Conservation (phyloP, 2,888 invertebrate species). For the Drosophila lacicola region DNA sequence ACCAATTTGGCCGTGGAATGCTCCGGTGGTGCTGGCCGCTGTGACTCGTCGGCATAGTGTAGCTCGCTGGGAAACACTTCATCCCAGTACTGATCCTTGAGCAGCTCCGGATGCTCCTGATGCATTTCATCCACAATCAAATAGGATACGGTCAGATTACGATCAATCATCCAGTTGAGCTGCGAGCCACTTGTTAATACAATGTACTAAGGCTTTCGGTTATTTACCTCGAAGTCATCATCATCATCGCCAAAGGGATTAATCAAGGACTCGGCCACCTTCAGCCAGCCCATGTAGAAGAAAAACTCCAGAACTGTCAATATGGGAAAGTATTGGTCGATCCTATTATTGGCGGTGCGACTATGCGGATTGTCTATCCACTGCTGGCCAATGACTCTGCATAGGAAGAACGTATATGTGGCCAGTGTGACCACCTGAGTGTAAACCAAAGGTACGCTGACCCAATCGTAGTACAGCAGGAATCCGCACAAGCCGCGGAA, state of each 20-base stretch:
- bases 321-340: slow-evolving; percentile 94
- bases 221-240: slow-evolving; percentile 92
- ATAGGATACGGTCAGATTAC: slow-evolving; percentile 92
- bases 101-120: slow-evolving; percentile 94
- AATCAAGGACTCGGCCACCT: slow-evolving; percentile 94
- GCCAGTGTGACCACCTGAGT: slow-evolving; percentile 94
- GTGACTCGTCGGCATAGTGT: slow-evolving; percentile 91
- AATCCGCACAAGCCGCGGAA: slow-evolving; percentile 91
- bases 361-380: slow-evolving; percentile 88
- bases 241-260: slow-evolving; percentile 96
- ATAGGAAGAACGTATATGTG: slow-evolving; percentile 95
- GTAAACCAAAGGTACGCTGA: slow-evolving; percentile 91
- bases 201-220: no score
- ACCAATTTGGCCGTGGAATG: slow-evolving; percentile 92
- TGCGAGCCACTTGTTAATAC: slow-evolving; percentile 84
- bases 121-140: slow-evolving; percentile 97
- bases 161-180: slow-evolving; percentile 95
- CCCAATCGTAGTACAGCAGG: slow-evolving; percentile 91
- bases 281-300: slow-evolving; percentile 95
- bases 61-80: slow-evolving; percentile 92
- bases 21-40: slow-evolving; percentile 92
- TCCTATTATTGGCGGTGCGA: slow-evolving; percentile 84
- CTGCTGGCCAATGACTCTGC: slow-evolving; percentile 94
- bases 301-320: slow-evolving; percentile 94
- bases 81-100: slow-evolving; percentile 96